Evolutionary conservation across 2,888 invertebrate species (phyloP).

Genomic region (Diadegma fenestrale): DNA sequence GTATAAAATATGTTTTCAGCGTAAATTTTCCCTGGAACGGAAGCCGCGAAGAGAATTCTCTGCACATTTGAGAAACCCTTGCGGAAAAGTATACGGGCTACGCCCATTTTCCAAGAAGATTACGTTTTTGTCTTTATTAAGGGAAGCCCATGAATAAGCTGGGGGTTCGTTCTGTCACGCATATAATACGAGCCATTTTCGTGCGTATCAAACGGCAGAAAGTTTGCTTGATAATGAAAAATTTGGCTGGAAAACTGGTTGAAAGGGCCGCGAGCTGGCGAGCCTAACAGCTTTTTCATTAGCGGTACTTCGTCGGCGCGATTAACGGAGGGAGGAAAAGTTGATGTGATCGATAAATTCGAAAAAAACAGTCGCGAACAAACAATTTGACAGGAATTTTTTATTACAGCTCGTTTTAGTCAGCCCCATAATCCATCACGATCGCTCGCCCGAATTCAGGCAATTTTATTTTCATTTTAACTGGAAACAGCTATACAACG

Average conservation of each 20-base stretch:
- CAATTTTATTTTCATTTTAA: not conserved
- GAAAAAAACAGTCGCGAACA: not conserved
- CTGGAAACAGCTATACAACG: conserved; percentile 27
- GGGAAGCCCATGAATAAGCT: conserved; percentile 43
- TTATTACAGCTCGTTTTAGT: too few relatives aligned
- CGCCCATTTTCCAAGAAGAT: conserved; percentile 73
- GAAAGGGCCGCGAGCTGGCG: conserved; percentile 38
- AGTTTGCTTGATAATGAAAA: conserved; percentile 62
- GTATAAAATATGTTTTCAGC: not conserved
- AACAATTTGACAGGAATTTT: too few relatives aligned
- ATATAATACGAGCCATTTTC: conserved; percentile 53
- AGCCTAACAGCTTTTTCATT: conserved; percentile 66
- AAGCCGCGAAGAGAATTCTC: conserved; percentile 81
- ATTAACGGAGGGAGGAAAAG: not conserved
- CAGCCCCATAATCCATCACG: too few relatives aligned
- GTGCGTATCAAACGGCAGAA: conserved; percentile 60
- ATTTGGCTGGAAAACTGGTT: conserved; percentile 46
- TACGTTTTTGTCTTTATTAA: conserved; percentile 76
- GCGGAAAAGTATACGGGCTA: conserved; percentile 66
- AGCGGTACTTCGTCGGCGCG: conserved; percentile 42
- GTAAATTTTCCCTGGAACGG: conserved; percentile 73
- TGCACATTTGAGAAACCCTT: conserved; percentile 78
- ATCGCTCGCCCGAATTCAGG: too few relatives aligned
- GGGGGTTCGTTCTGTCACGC: conserved; percentile 37
- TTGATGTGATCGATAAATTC: conserved; percentile 54